Evolutionary conservation across 1,140 invertebrate genomes (phyloP).

Genomic region (Amyelois transitella): DNA sequence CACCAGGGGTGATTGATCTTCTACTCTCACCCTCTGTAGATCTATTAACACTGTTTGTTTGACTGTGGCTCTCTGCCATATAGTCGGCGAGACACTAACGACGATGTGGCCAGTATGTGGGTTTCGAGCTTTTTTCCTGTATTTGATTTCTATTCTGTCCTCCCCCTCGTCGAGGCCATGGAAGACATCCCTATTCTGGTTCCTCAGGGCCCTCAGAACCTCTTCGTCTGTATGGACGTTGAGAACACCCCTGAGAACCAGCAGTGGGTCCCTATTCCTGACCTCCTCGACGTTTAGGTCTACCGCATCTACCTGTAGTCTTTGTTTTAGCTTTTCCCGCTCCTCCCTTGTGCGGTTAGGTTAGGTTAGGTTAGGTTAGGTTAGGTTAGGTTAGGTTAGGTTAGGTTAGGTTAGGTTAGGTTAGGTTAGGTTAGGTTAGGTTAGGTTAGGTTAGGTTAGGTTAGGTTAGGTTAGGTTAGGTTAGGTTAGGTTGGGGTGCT

Average conservation of each 20-base stretch:
- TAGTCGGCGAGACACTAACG: neutral
- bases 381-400: no score
- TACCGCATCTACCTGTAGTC: no score
- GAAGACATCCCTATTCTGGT: conserved; percentile 13
- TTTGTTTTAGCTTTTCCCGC: conserved; percentile 10
- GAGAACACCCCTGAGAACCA: conserved; percentile 13
- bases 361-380: no score
- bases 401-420: no score
- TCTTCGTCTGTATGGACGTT: no score
- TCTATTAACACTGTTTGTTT: conserved; percentile 6
- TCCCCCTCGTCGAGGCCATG: conserved; percentile 3
- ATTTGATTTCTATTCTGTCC: conserved; percentile 7
- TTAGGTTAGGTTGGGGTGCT: no score
- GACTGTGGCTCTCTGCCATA: conserved; percentile 8
- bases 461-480: no score
- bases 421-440: no score
- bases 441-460: no score
- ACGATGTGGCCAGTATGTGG: conserved; percentile 11
- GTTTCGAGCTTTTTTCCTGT: conserved; percentile 13
- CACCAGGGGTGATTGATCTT: conserved; percentile 16
- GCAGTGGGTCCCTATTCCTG: neutral
- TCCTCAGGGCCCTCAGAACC: conserved; percentile 6
- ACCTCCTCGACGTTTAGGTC: no score
- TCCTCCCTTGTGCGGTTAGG: conserved; percentile 9
- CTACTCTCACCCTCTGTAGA: conserved; percentile 9